phyloP scores from a whole-genome alignment of 1,140 invertebrate genomes.

The Tetramorium simillimum region DNA sequence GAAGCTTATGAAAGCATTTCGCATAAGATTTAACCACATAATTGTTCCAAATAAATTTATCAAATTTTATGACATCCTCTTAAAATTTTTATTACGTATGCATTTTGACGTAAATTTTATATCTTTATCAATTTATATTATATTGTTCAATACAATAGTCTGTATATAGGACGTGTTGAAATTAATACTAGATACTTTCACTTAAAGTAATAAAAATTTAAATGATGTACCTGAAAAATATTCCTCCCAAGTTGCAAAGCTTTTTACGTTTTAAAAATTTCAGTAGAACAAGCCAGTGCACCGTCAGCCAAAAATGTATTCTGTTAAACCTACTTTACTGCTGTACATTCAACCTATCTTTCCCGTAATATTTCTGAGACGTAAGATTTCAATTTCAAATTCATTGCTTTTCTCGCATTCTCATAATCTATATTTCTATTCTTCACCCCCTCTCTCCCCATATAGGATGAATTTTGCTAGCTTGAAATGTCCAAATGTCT shows the following conservation, averaged over 20 bases:
- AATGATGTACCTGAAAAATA: neutral
- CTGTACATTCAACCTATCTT: neutral
- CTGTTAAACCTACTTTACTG: no score
- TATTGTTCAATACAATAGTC: neutral
- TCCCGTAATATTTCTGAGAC: neutral
- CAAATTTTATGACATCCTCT: neutral
- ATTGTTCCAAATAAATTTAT: neutral
- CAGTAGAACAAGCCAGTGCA: slow-evolving; percentile 6
- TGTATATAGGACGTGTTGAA: neutral
- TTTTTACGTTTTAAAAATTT: slow-evolving; percentile 15
- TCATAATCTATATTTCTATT: neutral
- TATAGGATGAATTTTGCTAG: neutral
- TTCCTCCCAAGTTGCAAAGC: neutral
- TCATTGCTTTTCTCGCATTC: neutral
- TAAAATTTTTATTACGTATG: neutral
- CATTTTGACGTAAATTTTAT: neutral
- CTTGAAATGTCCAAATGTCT: neutral
- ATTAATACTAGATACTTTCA: neutral
- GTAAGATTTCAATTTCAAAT: neutral
- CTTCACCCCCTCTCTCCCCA: no score
- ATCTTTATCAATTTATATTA: neutral
- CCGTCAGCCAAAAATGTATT: neutral
- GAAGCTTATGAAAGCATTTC: slow-evolving; percentile 18
- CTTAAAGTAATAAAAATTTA: neutral
- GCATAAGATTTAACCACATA: neutral